phyloP scores from a whole-genome alignment of 2,113 vertebrate species.

The Cromileptes altivelis region DNA sequence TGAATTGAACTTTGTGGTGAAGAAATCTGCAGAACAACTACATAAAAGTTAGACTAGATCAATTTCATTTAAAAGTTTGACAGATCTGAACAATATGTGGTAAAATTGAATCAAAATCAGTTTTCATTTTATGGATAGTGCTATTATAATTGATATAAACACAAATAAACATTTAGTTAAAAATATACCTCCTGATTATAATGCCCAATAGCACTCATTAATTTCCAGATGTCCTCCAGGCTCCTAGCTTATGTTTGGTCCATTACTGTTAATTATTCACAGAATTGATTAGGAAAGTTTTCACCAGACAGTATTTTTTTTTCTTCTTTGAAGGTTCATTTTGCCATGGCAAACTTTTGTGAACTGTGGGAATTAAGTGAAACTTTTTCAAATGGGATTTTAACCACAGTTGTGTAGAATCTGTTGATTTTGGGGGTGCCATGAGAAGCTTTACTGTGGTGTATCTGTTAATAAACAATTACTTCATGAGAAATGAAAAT shows the following conservation, averaged over 20 bases:
- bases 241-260: not conserved
- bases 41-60: not conserved
- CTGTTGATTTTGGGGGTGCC: not conserved
- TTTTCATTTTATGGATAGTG: not conserved
- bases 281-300: not conserved
- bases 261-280: not conserved
- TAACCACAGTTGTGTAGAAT: not conserved
- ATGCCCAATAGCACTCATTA: not conserved
- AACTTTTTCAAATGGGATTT: not conserved
- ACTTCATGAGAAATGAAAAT: not conserved
- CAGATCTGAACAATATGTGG: not conserved
- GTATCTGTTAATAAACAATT: conserved; percentile 5
- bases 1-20: not conserved
- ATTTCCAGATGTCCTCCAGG: not conserved
- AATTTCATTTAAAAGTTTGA: not conserved
- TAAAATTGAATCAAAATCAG: not conserved
- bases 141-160: not conserved
- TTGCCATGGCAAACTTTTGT: not conserved
- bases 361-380: not conserved
- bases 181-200: not conserved
- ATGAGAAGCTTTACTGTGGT: not conserved
- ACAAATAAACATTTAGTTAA: not conserved
- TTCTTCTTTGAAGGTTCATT: not conserved
- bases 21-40: not conserved
- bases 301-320: too few relatives aligned